A percentile compares a stretch with the other conserved stretches of the same genome.
phyloP scores from a whole-genome alignment of 2,113 vertebrate species.

The Proterorhinus semilunaris region DNA sequence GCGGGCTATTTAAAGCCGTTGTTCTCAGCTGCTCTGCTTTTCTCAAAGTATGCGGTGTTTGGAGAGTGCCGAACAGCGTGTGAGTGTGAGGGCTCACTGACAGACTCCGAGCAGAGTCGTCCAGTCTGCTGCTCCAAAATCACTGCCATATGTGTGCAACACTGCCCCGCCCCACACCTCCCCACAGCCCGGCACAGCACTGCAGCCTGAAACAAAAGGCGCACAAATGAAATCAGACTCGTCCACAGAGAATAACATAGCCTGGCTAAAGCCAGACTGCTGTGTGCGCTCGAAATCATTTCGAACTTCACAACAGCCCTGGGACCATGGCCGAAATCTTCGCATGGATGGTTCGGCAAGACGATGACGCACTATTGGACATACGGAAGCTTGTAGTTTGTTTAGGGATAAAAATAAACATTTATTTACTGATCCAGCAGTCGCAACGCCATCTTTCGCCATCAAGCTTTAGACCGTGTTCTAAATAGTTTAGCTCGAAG shows the following conservation, averaged over 20 bases:
- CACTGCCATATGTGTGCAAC: constrained; percentile 61
- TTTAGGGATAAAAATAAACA: too few relatives aligned
- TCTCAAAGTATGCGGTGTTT: not conserved
- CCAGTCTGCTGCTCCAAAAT: constrained; percentile 61
- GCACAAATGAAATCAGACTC: not conserved
- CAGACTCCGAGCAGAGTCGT: constrained; percentile 54
- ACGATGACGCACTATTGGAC: too few relatives aligned
- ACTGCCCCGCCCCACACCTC: not conserved
- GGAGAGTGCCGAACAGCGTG: constrained; percentile 16
- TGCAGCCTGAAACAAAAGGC: not conserved
- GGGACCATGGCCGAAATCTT: too few relatives aligned
- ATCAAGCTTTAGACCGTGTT: too few relatives aligned
- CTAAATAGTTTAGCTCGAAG: too few relatives aligned
- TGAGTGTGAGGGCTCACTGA: constrained; percentile 17
- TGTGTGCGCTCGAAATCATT: too few relatives aligned
- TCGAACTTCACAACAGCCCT: too few relatives aligned
- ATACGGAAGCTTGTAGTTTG: too few relatives aligned
- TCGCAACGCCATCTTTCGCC: too few relatives aligned
- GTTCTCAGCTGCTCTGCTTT: not conserved
- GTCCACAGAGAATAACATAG: not conserved
- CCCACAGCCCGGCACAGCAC: not conserved
- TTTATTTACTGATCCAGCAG: too few relatives aligned
- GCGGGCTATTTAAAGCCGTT: not conserved
- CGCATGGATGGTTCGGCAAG: too few relatives aligned
- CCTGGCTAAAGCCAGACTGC: too few relatives aligned